Conservation (phyloP, 2,797 vertebrate genomes). For the Mormyrops boulengeri region DNA sequence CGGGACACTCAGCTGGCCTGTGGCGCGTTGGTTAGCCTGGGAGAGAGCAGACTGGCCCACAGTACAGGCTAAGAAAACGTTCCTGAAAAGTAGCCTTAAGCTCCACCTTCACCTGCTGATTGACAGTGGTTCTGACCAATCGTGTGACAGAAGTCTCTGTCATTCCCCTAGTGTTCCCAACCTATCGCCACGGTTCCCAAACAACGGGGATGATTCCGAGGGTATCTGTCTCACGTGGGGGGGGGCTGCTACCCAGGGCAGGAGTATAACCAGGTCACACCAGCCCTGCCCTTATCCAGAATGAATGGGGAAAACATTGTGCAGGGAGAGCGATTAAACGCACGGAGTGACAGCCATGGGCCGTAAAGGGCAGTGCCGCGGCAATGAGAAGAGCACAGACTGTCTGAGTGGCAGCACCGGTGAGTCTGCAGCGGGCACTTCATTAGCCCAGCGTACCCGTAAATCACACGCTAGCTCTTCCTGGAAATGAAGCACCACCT, state of each 20-base stretch:
- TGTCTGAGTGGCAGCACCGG: conserved; percentile 53
- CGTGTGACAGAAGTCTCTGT: neutral
- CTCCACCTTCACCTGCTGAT: neutral
- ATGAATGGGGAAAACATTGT: neutral
- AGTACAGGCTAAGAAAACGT: neutral
- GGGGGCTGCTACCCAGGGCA: neutral
- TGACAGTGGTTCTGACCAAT: neutral
- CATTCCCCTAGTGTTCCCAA: neutral
- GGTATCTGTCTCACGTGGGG: neutral
- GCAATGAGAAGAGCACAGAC: neutral
- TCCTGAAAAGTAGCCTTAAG: neutral
- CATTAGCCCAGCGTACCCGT: conserved; percentile 77
- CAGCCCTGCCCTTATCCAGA: neutral
- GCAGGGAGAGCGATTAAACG: neutral
- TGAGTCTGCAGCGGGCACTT: conserved; percentile 69
- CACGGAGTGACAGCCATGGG: neutral
- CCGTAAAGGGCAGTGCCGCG: neutral
- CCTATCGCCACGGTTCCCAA: neutral
- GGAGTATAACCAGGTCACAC: neutral
- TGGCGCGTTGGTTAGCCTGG: neutral
- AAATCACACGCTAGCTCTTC: conserved; percentile 78
- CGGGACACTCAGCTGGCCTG: neutral
- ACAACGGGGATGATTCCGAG: neutral
- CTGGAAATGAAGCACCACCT: conserved; percentile 76
- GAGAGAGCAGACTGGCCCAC: neutral